phyloP scores from a whole-genome alignment of 2,888 invertebrate species.

The Spodoptera littoralis region DNA sequence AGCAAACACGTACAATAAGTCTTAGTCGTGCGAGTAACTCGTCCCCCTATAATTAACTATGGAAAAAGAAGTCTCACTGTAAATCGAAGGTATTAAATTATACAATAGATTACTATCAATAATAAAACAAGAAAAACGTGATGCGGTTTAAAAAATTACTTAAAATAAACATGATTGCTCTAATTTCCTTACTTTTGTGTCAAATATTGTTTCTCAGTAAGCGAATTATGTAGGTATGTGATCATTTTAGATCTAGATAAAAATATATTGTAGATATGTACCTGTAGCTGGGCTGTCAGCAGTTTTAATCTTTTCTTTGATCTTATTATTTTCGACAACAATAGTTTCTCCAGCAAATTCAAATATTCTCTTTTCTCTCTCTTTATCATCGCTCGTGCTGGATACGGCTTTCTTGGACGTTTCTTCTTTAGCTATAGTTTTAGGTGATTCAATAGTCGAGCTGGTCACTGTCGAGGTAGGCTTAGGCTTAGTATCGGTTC shows the following conservation, averaged over 20 bases:
- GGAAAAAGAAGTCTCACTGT: too few relatives aligned
- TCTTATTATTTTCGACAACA: conserved; percentile 82
- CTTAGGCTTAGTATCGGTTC: conserved; percentile 88
- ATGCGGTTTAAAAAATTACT: too few relatives aligned
- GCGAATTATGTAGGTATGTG: too few relatives aligned
- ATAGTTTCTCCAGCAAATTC: conserved; percentile 97
- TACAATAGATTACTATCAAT: too few relatives aligned
- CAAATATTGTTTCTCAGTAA: too few relatives aligned
- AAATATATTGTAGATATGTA: conserved; percentile 41
- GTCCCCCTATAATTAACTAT: too few relatives aligned
- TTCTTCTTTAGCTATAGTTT: conserved; percentile 48
- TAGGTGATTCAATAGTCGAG: conserved; percentile 43
- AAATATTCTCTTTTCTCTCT: conserved; percentile 91
- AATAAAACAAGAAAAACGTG: too few relatives aligned
- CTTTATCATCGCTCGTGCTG: conserved; percentile 79
- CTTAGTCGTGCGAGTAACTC: too few relatives aligned
- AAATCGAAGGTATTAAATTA: too few relatives aligned
- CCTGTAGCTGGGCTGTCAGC: conserved; percentile 71
- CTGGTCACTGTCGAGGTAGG: conserved; percentile 56
- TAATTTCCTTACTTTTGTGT: too few relatives aligned
- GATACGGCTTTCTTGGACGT: conserved; percentile 39
- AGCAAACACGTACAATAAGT: too few relatives aligned
- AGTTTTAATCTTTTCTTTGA: conserved; percentile 80
- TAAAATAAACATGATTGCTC: too few relatives aligned
- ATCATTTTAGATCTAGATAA: background rate